These are phyloP conservation scores for Diplodus puntazzo DNA, from an alignment of 2,797 vertebrate genomes.

Conservation along the genomic window DNA sequence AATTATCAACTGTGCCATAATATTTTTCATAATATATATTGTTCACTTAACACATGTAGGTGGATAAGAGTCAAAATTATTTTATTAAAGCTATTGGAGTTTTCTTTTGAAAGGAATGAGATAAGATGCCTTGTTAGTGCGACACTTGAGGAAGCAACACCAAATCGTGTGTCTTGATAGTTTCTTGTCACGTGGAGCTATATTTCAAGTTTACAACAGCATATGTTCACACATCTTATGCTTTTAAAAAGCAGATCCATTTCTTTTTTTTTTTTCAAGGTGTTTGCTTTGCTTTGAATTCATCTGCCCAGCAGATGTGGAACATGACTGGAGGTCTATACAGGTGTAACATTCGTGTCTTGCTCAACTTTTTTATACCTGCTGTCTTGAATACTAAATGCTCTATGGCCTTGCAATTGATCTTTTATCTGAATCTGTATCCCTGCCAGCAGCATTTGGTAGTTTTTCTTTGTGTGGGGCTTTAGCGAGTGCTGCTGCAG, in stretches of 20 bases:
- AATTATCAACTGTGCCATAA: background rate
- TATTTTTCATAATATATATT: background rate
- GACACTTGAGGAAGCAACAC: constrained; percentile 1
- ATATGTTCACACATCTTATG: constrained; percentile 20
- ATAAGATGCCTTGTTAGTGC: constrained; percentile 10
- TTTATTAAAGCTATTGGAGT: background rate
- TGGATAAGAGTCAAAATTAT: background rate
- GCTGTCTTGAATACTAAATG: background rate
- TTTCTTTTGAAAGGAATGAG: background rate
- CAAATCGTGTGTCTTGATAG: background rate
- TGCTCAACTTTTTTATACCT: background rate
- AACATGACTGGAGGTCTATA: background rate
- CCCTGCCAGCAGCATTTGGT: background rate
- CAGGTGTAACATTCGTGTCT: constrained; percentile 7
- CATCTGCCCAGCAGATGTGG: constrained; percentile 74
- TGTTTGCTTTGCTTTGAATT: constrained; percentile 36
- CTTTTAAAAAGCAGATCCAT: constrained; percentile 38
- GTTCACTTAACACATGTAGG: background rate
- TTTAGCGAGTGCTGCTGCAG: background rate
- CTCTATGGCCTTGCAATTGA: background rate
- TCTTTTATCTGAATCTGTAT: background rate
- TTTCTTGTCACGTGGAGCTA: background rate
- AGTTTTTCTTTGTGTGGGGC: background rate
- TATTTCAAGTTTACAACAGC: constrained; percentile 37
- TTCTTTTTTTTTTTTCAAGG: constrained; percentile 37